Evolutionary conservation across 1,140 invertebrate genomes (phyloP).

Genomic region (Macrotrachela quadricornifera): DNA sequence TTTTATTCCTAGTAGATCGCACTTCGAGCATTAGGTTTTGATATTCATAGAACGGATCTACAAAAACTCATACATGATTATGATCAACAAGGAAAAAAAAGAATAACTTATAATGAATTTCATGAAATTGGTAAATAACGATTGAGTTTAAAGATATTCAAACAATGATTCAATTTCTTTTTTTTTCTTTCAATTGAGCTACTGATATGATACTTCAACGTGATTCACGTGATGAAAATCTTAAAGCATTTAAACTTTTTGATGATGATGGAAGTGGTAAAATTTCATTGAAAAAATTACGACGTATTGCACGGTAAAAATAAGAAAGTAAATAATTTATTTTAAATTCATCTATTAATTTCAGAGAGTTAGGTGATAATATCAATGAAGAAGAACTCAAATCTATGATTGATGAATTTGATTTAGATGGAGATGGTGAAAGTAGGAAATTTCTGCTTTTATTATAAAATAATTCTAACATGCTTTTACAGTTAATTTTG

Average conservation of each 20-base stretch:
- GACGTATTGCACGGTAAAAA: constrained; percentile 26
- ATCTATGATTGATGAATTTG: constrained; percentile 33
- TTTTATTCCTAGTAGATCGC: constrained; percentile 19
- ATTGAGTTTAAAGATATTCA: neutral
- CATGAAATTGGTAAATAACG: constrained; percentile 29
- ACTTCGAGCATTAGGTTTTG: constrained; percentile 30
- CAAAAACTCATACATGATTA: constrained; percentile 27
- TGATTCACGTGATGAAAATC: constrained; percentile 28
- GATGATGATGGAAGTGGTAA: constrained; percentile 31
- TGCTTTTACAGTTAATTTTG: constrained; percentile 6
- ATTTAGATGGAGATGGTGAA: constrained; percentile 29
- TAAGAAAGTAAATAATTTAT: neutral
- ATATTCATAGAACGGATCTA: constrained; percentile 30
- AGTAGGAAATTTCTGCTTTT: constrained; percentile 15
- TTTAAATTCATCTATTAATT: constrained; percentile 1
- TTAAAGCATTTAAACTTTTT: constrained; percentile 32
- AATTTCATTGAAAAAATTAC: constrained; percentile 27
- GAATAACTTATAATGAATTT: constrained; percentile 30
- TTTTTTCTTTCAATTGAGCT: constrained; percentile 14
- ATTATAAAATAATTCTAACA: neutral
- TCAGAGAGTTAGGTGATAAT: constrained; percentile 29
- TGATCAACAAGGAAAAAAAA: constrained; percentile 23
- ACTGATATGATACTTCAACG: constrained; percentile 30
- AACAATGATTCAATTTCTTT: neutral
- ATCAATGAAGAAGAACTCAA: constrained; percentile 30